Evolutionary conservation across 2,113 vertebrate genomes (phyloP).

Genomic region (Callospermophilus lateralis): DNA sequence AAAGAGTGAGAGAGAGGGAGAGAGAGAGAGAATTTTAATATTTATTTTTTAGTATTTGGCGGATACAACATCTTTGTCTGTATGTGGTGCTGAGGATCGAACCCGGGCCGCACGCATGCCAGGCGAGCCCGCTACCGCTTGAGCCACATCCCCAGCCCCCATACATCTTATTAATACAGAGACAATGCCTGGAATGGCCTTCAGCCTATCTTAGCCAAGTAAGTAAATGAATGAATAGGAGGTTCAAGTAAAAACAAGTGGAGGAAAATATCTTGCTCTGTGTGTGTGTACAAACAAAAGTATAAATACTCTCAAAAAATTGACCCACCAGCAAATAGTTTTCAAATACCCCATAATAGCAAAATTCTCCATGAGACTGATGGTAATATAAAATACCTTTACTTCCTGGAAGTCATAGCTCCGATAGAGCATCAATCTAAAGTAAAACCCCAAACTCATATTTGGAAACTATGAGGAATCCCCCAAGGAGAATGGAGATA

Average conservation of each 20-base stretch:
- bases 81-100: no score
- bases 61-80: no score
- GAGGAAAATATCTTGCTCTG: neutral
- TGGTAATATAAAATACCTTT: slow-evolving; percentile 19
- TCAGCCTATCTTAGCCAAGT: neutral
- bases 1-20: no score
- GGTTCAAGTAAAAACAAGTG: neutral
- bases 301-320: slow-evolving; percentile 12
- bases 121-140: no score
- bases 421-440: neutral
- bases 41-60: no score
- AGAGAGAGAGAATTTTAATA: no score
- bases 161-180: neutral
- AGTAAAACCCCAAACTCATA: neutral
- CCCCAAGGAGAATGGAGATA: neutral
- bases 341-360: neutral
- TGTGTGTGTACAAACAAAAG: neutral
- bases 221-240: neutral
- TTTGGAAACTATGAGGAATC: neutral
- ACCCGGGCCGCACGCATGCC: no score
- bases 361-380: slow-evolving; percentile 53
- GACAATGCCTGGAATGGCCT: neutral
- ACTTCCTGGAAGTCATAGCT: neutral
- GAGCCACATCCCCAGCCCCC: no score
- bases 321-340: neutral